Evolutionary conservation across 1,140 invertebrate genomes (phyloP), one percentile per base, ranked within the genome.

Genomic region (Drosophila teissieri): DNA sequence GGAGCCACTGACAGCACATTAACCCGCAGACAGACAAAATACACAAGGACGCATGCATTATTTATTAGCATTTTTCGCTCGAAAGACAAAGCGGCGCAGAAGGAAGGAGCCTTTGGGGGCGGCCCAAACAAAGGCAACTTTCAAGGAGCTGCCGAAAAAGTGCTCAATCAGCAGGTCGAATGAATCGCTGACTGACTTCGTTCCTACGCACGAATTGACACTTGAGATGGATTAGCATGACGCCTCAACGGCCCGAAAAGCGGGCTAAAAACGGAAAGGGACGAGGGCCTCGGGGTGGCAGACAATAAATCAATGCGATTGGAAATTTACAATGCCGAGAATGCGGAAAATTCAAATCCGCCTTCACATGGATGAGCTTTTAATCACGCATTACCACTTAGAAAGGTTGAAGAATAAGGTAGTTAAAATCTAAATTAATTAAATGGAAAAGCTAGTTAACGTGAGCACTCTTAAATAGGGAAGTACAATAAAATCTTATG

Each of bases 11-110:
- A 86, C 82, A 86, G 83, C 83, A 82, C 82, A 86, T 86, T 86
- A 86, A 82, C 82, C 83, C 72, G 48, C 46, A 42, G 67, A 74
- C 78, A 54, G 73, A 64, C 64, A 78, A 64, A 78, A 76, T 78
- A 88, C 83, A 88, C 73, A 82, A 76, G 81, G 83, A 82, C 75
- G 65, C 83, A 88, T 88, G 77, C 84, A 88, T 88, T 88, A 88
- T 88, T 88, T 88, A 88, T 88, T 83, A 82, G 82, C 73, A 80
- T 80, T 84, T 78, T 83, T 48, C 39, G 69, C 57, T 69, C 54
- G 17, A 62, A 80, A 81, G 73, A 81, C 63, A 86, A 81, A 78
- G 56, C 56, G 3, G 14, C 22, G 34, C 37, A 60, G 48, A 60
- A 46, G 44, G 45, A 57, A 42, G 44, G 40, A 57, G 27, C 14